Evolutionary conservation across 2,113 vertebrate genomes (phyloP).

Genomic region (Channa argus): DNA sequence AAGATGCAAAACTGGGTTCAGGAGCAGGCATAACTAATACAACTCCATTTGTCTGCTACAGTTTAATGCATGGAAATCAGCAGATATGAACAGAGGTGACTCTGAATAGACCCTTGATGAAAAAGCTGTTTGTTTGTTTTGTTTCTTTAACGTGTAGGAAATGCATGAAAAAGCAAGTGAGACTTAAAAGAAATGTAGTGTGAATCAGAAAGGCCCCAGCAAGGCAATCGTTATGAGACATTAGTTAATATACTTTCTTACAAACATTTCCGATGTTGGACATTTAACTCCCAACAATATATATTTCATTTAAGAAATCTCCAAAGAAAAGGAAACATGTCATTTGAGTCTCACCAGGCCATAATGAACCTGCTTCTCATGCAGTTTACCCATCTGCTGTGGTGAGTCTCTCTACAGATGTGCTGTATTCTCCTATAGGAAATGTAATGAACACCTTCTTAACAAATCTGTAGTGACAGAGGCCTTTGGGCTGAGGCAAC

Average conservation of each 20-base stretch:
- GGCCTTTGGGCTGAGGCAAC: slow-evolving; percentile 44
- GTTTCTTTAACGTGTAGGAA: not conserved
- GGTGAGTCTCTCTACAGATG: slow-evolving; percentile 61
- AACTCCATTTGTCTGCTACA: slow-evolving; percentile 5
- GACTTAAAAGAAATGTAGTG: too few relatives aligned
- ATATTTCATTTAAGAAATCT: slow-evolving; percentile 9
- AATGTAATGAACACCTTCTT: slow-evolving; percentile 76
- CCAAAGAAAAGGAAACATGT: slow-evolving; percentile 30
- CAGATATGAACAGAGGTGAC: not conserved
- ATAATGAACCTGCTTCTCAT: slow-evolving; percentile 58
- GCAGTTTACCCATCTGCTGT: slow-evolving; percentile 71
- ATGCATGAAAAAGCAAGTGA: not conserved
- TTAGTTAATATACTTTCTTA: not conserved
- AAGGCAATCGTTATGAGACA: not conserved
- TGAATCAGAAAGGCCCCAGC: not conserved
- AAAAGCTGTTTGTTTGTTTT: too few relatives aligned
- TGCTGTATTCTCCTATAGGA: slow-evolving; percentile 66
- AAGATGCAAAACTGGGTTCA: slow-evolving; percentile 71
- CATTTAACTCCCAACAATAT: not conserved
- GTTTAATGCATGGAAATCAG: not conserved
- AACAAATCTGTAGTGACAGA: slow-evolving; percentile 59
- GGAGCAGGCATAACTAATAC: not conserved
- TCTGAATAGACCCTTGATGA: not conserved
- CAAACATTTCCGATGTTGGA: not conserved
- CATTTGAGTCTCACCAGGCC: slow-evolving; percentile 37